Conservation (phyloP, 2,888 invertebrate genomes). For the Epistrophella euchroma region DNA sequence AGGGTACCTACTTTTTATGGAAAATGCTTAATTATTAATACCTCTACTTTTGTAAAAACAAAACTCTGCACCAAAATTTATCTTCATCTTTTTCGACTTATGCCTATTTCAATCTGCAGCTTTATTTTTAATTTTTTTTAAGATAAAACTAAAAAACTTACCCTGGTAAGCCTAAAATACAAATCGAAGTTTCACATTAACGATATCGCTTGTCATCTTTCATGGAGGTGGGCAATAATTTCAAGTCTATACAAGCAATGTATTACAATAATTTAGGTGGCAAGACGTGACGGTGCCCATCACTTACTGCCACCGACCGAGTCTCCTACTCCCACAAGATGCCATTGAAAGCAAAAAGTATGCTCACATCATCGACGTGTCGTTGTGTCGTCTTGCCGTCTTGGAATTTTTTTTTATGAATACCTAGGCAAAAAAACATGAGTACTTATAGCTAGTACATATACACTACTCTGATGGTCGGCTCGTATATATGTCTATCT, state of each 20-base stretch:
- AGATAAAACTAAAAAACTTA: too few relatives aligned
- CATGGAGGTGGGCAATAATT: conserved; percentile 52
- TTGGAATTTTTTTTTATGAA: conserved; percentile 36
- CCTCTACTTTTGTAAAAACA: too few relatives aligned
- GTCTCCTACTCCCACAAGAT: conserved; percentile 22
- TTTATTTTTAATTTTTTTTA: too few relatives aligned
- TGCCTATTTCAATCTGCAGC: too few relatives aligned
- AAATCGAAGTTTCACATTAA: conserved; percentile 42
- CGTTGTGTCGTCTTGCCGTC: conserved; percentile 18
- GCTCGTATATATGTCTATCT: not conserved
- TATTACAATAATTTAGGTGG: conserved; percentile 53
- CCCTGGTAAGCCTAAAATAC: conserved; percentile 6
- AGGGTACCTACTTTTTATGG: too few relatives aligned
- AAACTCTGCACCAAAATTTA: too few relatives aligned
- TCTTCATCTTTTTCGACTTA: too few relatives aligned
- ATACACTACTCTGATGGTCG: conserved; percentile 23
- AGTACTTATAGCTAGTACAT: conserved; percentile 24
- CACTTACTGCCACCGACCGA: not conserved
- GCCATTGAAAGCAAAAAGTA: conserved; percentile 25
- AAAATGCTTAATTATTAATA: too few relatives aligned
- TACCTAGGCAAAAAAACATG: conserved; percentile 22
- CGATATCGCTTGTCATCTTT: conserved; percentile 67
- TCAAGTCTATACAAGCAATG: conserved; percentile 48
- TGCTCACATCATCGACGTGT: conserved; percentile 29
- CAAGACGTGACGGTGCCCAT: conserved; percentile 17